Base-by-base conservation (phyloP, 2,888 invertebrate species). In the Branchellion lobata region DNA sequence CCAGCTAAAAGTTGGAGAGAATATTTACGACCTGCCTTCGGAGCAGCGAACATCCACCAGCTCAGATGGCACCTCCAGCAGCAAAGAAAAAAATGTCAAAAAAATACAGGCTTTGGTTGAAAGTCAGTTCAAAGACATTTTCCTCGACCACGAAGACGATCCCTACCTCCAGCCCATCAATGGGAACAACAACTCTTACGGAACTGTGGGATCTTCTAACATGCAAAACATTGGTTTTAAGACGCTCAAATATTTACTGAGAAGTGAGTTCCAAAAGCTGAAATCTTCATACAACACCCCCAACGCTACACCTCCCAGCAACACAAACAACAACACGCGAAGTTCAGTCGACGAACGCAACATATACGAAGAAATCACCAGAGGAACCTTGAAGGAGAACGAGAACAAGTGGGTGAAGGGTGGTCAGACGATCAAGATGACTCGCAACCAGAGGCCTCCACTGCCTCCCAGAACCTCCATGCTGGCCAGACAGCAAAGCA, bases 211-310 rank as follows among this genome's bases (percentile, higher is more conserved):
- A 21, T n/a, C 53, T 27, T 71, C 34, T 1, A 77, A n/a, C 21
- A 47, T 36, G 21, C 76, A 79, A 57, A 77, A 77, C 18, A 75
- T 82, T 33, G 82, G 82, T 8, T 61, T 80, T 21, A 80, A 82
- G 1, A 82, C 82, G 1, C 72, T 82, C 47, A 80, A 53, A 29
- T 74, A 81, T 31, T 51, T 82, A 14, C 76, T 82, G 79, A 47
- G 80, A 51, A 80, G 80, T 31, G 82, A 82, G 73, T 78, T 82
- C 36, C 78, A 78, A 24, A 81, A 80, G 40, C 81, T 69, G 65
- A 71, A 51, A 29, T 31, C 36, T 31, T 65, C 77, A 1, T 34
- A 33, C 31, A 69, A 33, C 31, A 3, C 69, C n/a, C 5, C 5
- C 3, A 8, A 71, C 29, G 18, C 24, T 27, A 27, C 36, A 47